Conservation (phyloP, 2,888 invertebrate genomes). For the Drosophila paranaensis region DNA sequence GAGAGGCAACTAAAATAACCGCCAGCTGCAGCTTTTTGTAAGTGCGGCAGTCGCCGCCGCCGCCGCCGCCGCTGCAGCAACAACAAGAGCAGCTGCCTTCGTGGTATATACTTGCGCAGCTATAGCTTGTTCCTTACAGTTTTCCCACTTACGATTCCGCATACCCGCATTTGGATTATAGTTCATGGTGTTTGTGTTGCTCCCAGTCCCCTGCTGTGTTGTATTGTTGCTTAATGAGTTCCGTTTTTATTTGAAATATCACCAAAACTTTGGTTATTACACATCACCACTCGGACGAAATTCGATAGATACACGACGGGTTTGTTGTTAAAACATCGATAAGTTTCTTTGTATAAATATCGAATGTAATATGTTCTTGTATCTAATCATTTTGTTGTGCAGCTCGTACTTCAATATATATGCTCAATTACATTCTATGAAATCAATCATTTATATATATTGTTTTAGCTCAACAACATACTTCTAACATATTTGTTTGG, state of each 20-base stretch:
- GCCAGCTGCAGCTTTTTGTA: constrained; percentile 32
- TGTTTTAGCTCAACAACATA: too few species aligned
- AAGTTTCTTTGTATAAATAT: constrained; percentile 1
- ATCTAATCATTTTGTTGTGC: background rate
- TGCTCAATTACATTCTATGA: background rate
- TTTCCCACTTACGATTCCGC: constrained; percentile 84
- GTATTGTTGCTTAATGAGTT: constrained; percentile 4
- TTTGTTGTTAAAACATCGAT: constrained; percentile 26
- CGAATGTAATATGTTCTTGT: constrained; percentile 11
- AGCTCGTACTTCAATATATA: background rate
- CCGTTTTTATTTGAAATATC: constrained; percentile 38
- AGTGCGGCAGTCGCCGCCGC: constrained; percentile 23
- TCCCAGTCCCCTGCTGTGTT: constrained; percentile 6
- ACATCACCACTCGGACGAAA: constrained; percentile 61
- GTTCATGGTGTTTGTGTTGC: constrained; percentile 71
- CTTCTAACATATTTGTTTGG: too few species aligned
- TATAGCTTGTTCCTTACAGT: constrained; percentile 83
- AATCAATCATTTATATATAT: background rate
- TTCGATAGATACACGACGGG: constrained; percentile 34
- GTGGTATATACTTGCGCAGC: constrained; percentile 78
- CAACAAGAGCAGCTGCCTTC: constrained; percentile 30
- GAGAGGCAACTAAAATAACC: constrained; percentile 18
- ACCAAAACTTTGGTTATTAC: constrained; percentile 62
- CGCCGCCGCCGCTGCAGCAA: constrained; percentile 26
- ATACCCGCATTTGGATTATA: constrained; percentile 83